Conservation (phyloP, 2,113 vertebrate genomes). For the Lathamus discolor region DNA sequence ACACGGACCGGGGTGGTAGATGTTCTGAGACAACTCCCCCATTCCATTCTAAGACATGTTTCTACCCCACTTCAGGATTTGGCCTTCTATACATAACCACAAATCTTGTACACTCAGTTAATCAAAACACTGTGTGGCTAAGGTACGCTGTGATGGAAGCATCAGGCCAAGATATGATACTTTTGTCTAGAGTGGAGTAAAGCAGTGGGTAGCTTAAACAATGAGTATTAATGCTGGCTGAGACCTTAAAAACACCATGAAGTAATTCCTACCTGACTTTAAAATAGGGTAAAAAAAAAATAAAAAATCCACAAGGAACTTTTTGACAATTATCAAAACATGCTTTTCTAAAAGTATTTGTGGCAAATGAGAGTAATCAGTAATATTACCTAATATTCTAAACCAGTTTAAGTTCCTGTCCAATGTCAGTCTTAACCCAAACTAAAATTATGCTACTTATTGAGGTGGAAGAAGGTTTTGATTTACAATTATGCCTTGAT, state of each 20-base stretch:
- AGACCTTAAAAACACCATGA: not conserved
- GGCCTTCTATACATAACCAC: not conserved
- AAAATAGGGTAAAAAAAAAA: not conserved
- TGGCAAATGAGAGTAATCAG: not conserved
- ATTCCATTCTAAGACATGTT: not conserved
- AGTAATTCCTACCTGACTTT: not conserved
- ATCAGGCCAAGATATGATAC: not conserved
- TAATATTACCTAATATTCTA: slow-evolving; percentile 2
- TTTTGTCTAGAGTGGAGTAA: not conserved
- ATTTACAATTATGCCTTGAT: slow-evolving; percentile 86
- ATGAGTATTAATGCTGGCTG: not conserved
- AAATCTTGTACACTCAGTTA: not conserved
- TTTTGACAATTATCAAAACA: not conserved
- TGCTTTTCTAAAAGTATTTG: not conserved
- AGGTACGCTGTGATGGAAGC: not conserved
- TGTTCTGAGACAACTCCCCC: not conserved
- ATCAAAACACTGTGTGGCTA: not conserved
- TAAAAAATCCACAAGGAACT: not conserved
- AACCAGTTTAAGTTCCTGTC: slow-evolving; percentile 8
- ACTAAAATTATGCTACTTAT: slow-evolving; percentile 57
- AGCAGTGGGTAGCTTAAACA: not conserved
- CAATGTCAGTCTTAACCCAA: slow-evolving; percentile 67
- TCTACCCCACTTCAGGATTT: not conserved
- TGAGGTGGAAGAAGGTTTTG: slow-evolving; percentile 71
- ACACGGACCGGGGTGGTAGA: accelerated